Conservation (phyloP, 2,888 invertebrate species). For the Dicyrtoma fusca region DNA sequence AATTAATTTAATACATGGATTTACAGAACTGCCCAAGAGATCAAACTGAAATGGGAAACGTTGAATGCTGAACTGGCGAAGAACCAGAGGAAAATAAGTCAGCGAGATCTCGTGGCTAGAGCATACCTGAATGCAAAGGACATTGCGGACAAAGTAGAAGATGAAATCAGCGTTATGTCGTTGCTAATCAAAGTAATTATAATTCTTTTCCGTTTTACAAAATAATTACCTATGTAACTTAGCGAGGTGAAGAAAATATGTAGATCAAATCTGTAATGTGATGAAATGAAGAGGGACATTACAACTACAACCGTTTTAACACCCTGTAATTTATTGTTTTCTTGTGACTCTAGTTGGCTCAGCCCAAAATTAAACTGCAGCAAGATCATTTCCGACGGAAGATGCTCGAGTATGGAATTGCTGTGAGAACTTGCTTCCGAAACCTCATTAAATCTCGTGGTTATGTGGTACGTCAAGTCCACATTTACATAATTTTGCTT, state of each 20-base stretch:
- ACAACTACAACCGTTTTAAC: too few species aligned
- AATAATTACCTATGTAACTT: too few species aligned
- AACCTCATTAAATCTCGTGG: neutral
- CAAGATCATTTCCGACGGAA: neutral
- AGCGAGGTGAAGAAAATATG: too few species aligned
- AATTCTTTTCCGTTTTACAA: too few species aligned
- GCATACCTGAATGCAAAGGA: constrained; percentile 14
- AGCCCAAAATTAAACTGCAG: neutral
- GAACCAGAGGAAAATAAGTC: constrained; percentile 20
- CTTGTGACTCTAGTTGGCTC: neutral
- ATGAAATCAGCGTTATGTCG: constrained; percentile 25
- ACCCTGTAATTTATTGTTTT: neutral
- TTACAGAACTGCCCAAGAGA: constrained; percentile 19
- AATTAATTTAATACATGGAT: too few species aligned
- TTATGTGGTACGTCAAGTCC: constrained; percentile 2
- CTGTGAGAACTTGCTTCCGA: constrained; percentile 5
- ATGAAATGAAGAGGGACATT: too few species aligned
- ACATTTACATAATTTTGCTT: neutral
- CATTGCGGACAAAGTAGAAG: constrained; percentile 1
- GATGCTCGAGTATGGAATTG: neutral
- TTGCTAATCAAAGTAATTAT: constrained; percentile 18
- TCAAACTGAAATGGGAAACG: constrained; percentile 15
- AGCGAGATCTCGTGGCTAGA: neutral
- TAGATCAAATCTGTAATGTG: too few species aligned
- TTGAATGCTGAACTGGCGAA: constrained; percentile 13